These are phyloP conservation scores for Furnarius figulus DNA, from an alignment of 2,113 vertebrate genomes.

Conservation along the genomic window DNA sequence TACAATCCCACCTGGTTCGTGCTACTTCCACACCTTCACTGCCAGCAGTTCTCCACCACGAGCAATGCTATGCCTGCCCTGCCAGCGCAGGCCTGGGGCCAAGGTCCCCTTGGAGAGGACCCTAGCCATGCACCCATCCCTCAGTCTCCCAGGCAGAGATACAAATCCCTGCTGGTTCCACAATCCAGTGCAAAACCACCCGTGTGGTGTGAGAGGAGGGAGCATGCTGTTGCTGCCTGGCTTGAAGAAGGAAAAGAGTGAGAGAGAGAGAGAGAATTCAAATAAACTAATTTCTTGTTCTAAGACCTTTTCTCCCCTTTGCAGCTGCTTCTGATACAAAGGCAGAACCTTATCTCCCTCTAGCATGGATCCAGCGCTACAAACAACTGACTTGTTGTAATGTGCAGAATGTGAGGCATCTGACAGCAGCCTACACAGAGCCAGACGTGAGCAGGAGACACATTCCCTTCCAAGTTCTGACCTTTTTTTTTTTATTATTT, in stretches of 20 bases:
- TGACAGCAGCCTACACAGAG: neutral
- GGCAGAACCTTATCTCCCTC: constrained; percentile 62
- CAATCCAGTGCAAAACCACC: neutral
- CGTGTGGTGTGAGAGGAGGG: accelerated
- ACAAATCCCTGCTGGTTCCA: neutral
- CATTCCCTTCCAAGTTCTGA: neutral
- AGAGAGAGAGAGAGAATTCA: constrained; percentile 18
- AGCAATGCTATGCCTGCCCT: neutral
- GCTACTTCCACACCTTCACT: neutral
- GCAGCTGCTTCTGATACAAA: constrained; percentile 65
- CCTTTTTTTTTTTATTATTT: neutral
- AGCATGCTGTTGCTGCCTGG: neutral
- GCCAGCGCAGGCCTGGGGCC: neutral
- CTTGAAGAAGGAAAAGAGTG: neutral
- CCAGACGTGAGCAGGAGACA: neutral
- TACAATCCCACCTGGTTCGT: accelerated
- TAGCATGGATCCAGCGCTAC: constrained; percentile 12
- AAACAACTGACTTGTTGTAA: constrained; percentile 49
- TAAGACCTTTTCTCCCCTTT: constrained; percentile 45
- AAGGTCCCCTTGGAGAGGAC: accelerated
- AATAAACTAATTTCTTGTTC: constrained; percentile 66
- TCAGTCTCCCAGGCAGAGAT: neutral
- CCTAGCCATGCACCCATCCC: accelerated
- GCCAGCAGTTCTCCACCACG: neutral
- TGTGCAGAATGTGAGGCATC: constrained; percentile 29